phyloP scores from a whole-genome alignment of 2,888 invertebrate species.

The Oscheius sp. region DNA sequence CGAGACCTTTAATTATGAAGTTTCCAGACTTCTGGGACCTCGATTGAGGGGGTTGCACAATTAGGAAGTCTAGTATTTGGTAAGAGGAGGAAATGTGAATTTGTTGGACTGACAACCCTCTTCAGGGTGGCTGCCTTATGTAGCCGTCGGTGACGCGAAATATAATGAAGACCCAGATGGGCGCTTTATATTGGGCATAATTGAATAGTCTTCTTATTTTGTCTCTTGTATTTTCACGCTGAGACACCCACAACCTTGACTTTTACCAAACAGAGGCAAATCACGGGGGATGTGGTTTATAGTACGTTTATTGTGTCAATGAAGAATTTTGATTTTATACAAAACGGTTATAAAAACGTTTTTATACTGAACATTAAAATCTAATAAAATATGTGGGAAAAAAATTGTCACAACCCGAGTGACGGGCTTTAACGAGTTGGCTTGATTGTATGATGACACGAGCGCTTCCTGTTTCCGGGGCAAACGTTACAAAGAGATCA shows the following conservation, averaged over 20 bases:
- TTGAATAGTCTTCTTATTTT: slow-evolving; percentile 4
- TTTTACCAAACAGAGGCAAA: slow-evolving; percentile 1
- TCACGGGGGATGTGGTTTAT: background rate
- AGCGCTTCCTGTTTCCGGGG: slow-evolving; percentile 33
- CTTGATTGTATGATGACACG: slow-evolving; percentile 35
- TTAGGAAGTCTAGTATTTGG: no score
- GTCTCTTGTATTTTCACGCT: slow-evolving; percentile 23
- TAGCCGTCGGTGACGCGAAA: slow-evolving; percentile 16
- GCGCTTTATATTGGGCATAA: slow-evolving; percentile 27
- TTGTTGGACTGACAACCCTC: no score
- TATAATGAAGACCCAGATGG: slow-evolving; percentile 33
- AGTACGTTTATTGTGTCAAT: background rate
- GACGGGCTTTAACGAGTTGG: slow-evolving; percentile 26
- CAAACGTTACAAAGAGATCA: no score
- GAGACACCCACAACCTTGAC: slow-evolving; percentile 14
- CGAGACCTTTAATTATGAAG: no score
- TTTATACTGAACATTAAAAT: no score
- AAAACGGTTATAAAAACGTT: background rate
- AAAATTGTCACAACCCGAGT: slow-evolving; percentile 6
- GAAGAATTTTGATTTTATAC: background rate
- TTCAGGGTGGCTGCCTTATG: slow-evolving; percentile 17
- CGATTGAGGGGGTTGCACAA: background rate
- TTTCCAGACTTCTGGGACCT: background rate
- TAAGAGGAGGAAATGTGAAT: no score
- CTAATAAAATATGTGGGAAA: no score